Conservation (phyloP, 1,140 invertebrate species). For the Aphis craccivora region DNA sequence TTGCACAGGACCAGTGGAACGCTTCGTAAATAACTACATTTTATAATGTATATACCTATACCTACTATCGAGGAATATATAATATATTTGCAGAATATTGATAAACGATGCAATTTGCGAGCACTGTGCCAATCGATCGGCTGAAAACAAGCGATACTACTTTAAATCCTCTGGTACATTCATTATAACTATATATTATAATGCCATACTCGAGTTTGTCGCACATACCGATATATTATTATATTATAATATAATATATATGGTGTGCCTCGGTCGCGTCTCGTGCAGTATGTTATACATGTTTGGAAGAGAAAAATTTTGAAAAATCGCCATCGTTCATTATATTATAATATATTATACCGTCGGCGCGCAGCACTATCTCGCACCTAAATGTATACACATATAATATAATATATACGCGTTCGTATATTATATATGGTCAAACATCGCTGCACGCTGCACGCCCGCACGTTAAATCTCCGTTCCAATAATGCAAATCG, state of each 20-base stretch:
- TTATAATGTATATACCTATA: too few relatives aligned
- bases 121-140: too few relatives aligned
- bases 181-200: not conserved
- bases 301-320: not conserved
- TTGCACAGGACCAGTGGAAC: too few relatives aligned
- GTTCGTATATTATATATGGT: not conserved
- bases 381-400: not conserved
- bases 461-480: not conserved
- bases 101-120: too few relatives aligned
- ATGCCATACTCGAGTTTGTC: not conserved
- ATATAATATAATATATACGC: not conserved
- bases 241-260: not conserved
- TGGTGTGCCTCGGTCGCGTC: not conserved
- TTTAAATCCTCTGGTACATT: not conserved
- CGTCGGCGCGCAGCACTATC: not conserved
- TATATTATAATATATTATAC: not conserved
- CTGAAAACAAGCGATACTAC: too few relatives aligned
- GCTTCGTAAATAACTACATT: too few relatives aligned
- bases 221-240: not conserved
- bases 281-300: not conserved
- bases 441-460: not conserved
- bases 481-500: not conserved
- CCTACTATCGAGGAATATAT: too few relatives aligned
- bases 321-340: not conserved
- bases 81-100: too few relatives aligned